Percentiles rank a stretch among this genome's conserved stretches.
Evolutionary conservation across 2,797 vertebrate species (phyloP).

Genomic region (Pipistrellus pygmaeus): DNA sequence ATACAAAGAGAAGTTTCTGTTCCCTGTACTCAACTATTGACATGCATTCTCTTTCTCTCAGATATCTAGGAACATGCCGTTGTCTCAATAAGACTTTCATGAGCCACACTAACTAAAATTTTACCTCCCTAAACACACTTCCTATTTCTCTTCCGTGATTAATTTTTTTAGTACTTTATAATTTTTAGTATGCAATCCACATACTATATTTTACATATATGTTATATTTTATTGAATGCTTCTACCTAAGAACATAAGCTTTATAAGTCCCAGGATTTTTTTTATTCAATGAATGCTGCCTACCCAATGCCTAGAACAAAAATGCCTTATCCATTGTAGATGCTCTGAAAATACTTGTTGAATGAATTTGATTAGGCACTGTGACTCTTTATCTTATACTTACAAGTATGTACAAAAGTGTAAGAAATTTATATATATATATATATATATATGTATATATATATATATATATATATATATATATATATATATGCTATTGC

Average conservation of each 20-base stretch:
- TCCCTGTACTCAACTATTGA: background rate
- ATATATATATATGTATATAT: no score
- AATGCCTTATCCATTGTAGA: background rate
- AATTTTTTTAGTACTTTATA: background rate
- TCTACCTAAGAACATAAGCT: background rate
- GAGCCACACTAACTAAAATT: background rate
- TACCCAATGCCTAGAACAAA: background rate
- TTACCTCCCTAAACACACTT: background rate
- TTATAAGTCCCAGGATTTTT: background rate
- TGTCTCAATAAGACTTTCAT: background rate
- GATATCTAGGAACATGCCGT: background rate
- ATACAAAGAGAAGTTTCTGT: background rate
- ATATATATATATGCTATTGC: background rate
- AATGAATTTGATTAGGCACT: background rate
- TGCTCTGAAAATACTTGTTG: background rate
- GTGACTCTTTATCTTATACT: background rate
- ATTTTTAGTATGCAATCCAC: background rate
- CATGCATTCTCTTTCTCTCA: background rate
- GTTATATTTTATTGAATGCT: background rate
- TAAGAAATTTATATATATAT: background rate
- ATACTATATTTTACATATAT: background rate
- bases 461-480: no score
- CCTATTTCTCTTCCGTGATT: background rate
- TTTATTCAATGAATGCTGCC: background rate
- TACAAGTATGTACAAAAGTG: background rate